Evolutionary conservation across 2,113 vertebrate genomes (phyloP).

Genomic region (Fulica atra): DNA sequence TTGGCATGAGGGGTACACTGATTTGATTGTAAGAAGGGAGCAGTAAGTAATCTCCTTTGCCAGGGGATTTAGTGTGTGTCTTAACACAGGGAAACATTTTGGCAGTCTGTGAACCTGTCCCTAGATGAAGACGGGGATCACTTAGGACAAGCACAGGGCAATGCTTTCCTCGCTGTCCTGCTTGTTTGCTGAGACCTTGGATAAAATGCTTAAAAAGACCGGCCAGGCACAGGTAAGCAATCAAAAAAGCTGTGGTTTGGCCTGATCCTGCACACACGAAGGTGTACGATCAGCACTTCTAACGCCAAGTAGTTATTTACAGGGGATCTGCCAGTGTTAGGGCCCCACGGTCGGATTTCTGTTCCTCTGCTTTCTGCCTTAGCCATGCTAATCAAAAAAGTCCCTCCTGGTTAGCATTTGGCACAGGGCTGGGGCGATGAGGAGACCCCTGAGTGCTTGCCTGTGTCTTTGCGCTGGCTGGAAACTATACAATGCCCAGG

Average conservation of each 20-base stretch:
- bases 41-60: accelerated
- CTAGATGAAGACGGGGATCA: not conserved
- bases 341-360: not conserved
- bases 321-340: not conserved
- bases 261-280: not conserved
- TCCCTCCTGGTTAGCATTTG: too few species aligned
- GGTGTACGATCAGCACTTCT: not conserved
- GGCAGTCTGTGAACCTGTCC: not conserved
- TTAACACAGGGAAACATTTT: accelerated
- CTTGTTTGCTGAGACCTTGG: not conserved
- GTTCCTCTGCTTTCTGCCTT: not conserved
- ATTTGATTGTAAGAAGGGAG: too few species aligned
- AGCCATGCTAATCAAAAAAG: not conserved
- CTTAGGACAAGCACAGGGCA: not conserved
- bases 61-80: not conserved
- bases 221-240: not conserved
- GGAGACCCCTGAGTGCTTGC: not conserved
- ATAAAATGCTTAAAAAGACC: not conserved
- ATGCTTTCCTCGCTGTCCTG: not conserved
- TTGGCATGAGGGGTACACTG: accelerated
- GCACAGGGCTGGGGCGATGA: not conserved
- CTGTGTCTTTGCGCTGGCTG: not conserved
- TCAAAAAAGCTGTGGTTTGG: not conserved
- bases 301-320: not conserved
- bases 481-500: not conserved